Conservation (phyloP, 1,140 invertebrate species). For the Drosophila dunni region DNA sequence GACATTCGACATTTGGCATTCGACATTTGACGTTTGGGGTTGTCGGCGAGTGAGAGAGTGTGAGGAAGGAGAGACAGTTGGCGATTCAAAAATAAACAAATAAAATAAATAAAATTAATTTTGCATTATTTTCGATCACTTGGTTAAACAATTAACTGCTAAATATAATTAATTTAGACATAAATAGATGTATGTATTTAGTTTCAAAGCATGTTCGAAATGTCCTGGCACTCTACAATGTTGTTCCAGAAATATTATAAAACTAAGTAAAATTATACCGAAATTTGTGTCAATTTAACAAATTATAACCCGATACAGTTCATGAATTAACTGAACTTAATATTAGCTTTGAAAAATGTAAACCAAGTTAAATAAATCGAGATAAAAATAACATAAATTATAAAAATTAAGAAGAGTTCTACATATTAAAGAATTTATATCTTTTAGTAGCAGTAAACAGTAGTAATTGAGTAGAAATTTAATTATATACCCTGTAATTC, state of each 20-base stretch:
- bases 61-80: constrained; percentile 49
- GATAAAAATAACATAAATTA: neutral
- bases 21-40: constrained; percentile 13
- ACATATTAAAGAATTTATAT: too few relatives aligned
- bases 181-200: constrained; percentile 50
- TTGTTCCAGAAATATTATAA: constrained; percentile 66
- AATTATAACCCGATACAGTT: neutral
- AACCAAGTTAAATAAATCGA: neutral
- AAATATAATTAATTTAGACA: constrained; percentile 21
- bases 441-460: too few relatives aligned
- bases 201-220: constrained; percentile 63
- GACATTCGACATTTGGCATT: constrained; percentile 38
- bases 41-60: constrained; percentile 65
- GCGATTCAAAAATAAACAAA: constrained; percentile 67
- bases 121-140: constrained; percentile 63
- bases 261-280: constrained; percentile 50
- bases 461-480: too few relatives aligned
- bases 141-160: constrained; percentile 36
- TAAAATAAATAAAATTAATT: constrained; percentile 76
- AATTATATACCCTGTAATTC: neutral
- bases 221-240: constrained; percentile 83
- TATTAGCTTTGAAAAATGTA: too few relatives aligned
- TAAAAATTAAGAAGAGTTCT: neutral
- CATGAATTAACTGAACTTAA: too few relatives aligned
- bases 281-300: constrained; percentile 18